These are phyloP conservation scores for Hoplostethus mediterraneus DNA, from an alignment of 2,797 vertebrate species.

Conservation along the genomic window DNA sequence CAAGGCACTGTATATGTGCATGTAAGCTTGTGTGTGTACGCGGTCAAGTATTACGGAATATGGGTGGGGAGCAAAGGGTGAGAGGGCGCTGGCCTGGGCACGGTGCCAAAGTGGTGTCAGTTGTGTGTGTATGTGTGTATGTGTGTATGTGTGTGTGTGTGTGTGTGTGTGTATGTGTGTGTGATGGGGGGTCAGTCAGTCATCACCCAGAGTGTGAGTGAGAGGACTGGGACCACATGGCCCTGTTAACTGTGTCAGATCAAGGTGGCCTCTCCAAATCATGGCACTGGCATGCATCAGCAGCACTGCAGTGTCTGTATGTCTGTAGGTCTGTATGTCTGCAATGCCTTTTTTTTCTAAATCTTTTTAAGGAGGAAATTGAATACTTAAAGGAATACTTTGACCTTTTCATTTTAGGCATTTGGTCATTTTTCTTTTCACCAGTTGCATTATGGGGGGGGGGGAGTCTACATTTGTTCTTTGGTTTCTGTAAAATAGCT, in stretches of 20 bases:
- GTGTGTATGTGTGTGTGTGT: background rate
- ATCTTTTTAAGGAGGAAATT: background rate
- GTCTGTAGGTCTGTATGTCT: no score
- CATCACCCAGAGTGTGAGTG: slow-evolving; percentile 53
- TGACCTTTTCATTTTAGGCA: background rate
- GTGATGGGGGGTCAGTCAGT: slow-evolving; percentile 26
- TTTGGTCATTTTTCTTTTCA: no score
- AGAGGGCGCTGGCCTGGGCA: background rate
- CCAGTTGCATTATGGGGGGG: no score
- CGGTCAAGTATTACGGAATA: background rate
- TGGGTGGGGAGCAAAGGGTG: background rate
- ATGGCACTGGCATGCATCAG: slow-evolving; percentile 26
- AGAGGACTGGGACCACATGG: slow-evolving; percentile 68
- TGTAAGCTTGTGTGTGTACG: background rate
- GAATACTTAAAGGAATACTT: background rate
- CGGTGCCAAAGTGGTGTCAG: background rate
- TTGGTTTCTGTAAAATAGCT: no score
- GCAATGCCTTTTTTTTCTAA: background rate
- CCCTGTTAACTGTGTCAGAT: slow-evolving; percentile 52
- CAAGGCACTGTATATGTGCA: no score
- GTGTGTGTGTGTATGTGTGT: background rate
- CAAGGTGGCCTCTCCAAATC: slow-evolving; percentile 36
- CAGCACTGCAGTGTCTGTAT: background rate
- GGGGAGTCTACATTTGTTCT: no score
- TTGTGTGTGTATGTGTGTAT: background rate